These are phyloP conservation scores for Poeciliopsis prolifica DNA, from an alignment of 2,113 vertebrate genomes.

Conservation along the genomic window DNA sequence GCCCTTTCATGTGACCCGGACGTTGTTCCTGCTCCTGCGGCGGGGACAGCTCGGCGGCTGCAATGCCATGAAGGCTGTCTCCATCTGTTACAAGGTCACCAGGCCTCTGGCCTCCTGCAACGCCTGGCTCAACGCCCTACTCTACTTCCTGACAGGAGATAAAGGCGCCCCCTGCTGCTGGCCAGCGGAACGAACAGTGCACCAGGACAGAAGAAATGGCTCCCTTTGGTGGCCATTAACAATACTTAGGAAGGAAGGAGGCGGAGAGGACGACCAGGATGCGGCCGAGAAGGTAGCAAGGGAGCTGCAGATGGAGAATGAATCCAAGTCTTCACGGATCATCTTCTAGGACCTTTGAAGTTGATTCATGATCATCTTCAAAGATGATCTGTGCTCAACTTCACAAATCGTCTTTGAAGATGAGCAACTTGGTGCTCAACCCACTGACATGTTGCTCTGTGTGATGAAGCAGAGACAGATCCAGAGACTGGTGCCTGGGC, in stretches of 20 bases:
- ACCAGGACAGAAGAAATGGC: slow-evolving; percentile 43
- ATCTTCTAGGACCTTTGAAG: slow-evolving; percentile 34
- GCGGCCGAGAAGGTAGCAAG: slow-evolving; percentile 55
- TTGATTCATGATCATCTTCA: no score
- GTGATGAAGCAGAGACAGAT: neutral
- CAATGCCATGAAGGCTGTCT: slow-evolving; percentile 76
- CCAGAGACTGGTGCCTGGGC: neutral
- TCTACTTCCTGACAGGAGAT: slow-evolving; percentile 86
- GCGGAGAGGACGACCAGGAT: slow-evolving; percentile 70
- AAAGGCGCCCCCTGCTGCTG: slow-evolving; percentile 76
- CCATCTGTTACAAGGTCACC: slow-evolving; percentile 86
- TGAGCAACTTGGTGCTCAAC: no score
- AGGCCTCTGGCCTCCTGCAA: slow-evolving; percentile 84
- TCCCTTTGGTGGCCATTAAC: slow-evolving; percentile 80
- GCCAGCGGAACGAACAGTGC: slow-evolving; percentile 42
- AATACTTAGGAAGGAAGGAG: slow-evolving; percentile 69
- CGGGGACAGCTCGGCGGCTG: slow-evolving; percentile 73
- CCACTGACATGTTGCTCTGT: neutral
- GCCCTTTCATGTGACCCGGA: slow-evolving; percentile 84
- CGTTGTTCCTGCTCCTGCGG: slow-evolving; percentile 82
- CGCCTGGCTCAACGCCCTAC: slow-evolving; percentile 84
- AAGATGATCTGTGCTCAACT: no score
- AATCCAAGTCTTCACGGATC: slow-evolving; percentile 76
- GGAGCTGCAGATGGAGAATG: slow-evolving; percentile 65
- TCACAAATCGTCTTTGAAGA: no score